These are phyloP conservation scores for Peromyscus attwateri DNA, from an alignment of 2,797 vertebrate species.

Conservation along the genomic window DNA sequence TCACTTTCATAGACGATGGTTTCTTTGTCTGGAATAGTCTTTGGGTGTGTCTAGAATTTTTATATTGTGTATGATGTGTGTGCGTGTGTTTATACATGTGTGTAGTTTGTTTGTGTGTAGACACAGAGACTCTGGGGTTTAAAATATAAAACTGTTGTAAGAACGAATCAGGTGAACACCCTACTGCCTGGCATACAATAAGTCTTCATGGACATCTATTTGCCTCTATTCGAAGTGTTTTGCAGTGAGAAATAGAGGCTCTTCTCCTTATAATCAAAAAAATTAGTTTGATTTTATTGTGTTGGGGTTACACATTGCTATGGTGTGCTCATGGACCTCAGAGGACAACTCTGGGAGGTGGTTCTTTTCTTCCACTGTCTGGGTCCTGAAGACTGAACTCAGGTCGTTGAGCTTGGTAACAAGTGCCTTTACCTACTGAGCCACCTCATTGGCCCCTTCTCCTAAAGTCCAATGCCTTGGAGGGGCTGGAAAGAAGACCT, in stretches of 20 bases:
- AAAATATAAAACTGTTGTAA: slow-evolving; percentile 6
- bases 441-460: background rate
- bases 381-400: background rate
- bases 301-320: too few relatives aligned
- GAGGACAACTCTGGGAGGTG: background rate
- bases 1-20: background rate
- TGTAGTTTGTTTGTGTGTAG: background rate
- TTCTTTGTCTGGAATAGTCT: background rate
- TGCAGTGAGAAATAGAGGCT: background rate
- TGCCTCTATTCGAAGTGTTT: background rate
- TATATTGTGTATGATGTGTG: background rate
- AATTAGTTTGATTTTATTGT: background rate
- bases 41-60: background rate
- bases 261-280: background rate
- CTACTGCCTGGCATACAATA: background rate
- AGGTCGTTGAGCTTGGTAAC: background rate
- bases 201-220: background rate
- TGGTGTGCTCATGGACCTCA: background rate
- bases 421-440: background rate
- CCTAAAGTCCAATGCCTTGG: background rate
- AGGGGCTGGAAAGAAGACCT: background rate
- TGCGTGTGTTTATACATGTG: background rate
- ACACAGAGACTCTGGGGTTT: background rate
- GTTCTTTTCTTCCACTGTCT: too few relatives aligned
- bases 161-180: slow-evolving; percentile 10